A percentile compares a stretch with the other conserved stretches of the same genome.
Conservation (phyloP, 1,140 invertebrate species). For the Drosophila bipectinata region DNA sequence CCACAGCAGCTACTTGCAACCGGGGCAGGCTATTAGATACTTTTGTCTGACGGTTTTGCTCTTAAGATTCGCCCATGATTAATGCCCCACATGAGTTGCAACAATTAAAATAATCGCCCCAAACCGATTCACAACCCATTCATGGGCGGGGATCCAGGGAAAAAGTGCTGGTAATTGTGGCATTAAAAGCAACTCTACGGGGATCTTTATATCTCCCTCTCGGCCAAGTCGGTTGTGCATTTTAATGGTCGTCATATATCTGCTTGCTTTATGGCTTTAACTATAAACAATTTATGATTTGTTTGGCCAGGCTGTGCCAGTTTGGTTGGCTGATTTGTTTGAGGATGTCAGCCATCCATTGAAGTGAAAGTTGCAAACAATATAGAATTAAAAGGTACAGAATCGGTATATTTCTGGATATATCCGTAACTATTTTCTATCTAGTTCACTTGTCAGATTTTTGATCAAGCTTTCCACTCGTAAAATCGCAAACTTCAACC, state of each 20-base stretch:
- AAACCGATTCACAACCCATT: constrained; percentile 37
- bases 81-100: constrained; percentile 56
- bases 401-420: no score
- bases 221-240: constrained; percentile 32
- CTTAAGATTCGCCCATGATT: constrained; percentile 72
- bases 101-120: constrained; percentile 75
- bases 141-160: not conserved
- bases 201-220: constrained; percentile 7
- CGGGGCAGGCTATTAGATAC: constrained; percentile 73
- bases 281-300: constrained; percentile 77
- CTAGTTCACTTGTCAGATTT: not conserved
- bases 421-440: not conserved
- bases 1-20: constrained; percentile 61
- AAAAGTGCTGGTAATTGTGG: constrained; percentile 58
- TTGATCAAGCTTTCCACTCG: constrained; percentile 4
- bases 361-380: constrained; percentile 6
- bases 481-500: constrained; percentile 10
- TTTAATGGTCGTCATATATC: constrained; percentile 72
- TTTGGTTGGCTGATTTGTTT: constrained; percentile 7
- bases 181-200: constrained; percentile 33
- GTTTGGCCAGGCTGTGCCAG: constrained; percentile 10
- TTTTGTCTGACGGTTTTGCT: constrained; percentile 60
- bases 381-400: no score
- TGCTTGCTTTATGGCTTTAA: constrained; percentile 69
- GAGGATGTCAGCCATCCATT: constrained; percentile 13